phyloP scores from a whole-genome alignment of 2,888 invertebrate species.

The Patella caerulea region DNA sequence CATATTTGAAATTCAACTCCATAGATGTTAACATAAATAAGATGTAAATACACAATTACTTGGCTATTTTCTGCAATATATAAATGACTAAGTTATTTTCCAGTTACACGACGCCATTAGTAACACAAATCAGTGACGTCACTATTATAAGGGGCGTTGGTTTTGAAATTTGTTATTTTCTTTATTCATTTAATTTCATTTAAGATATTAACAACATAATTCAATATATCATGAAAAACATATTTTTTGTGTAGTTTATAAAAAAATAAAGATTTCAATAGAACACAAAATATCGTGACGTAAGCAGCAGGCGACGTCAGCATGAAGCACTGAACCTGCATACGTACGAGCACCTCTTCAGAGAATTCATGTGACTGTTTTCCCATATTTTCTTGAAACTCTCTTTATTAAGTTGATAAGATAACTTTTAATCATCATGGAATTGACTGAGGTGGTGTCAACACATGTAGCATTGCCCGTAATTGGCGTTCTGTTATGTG shows the following conservation, averaged over 20 bases:
- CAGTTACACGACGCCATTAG: neutral
- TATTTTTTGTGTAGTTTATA: too few species aligned
- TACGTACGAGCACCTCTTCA: neutral
- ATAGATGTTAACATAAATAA: too few species aligned
- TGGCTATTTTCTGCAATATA: neutral
- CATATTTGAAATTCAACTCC: too few species aligned
- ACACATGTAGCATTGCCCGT: slow-evolving; percentile 76
- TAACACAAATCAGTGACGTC: slow-evolving; percentile 28
- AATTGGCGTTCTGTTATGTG: slow-evolving; percentile 80
- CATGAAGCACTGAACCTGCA: slow-evolving; percentile 40
- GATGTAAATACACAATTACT: neutral
- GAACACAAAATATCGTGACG: slow-evolving; percentile 51
- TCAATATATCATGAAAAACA: too few species aligned
- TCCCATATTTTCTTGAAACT: slow-evolving; percentile 53
- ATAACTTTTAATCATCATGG: slow-evolving; percentile 48
- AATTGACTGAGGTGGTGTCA: slow-evolving; percentile 67
- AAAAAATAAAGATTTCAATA: slow-evolving; percentile 8
- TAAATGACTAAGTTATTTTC: slow-evolving; percentile 1
- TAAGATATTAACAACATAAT: too few species aligned
- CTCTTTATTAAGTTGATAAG: slow-evolving; percentile 13
- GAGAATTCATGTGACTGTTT: slow-evolving; percentile 21
- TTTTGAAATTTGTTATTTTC: neutral
- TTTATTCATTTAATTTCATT: neutral
- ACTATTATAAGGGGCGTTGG: slow-evolving; percentile 17
- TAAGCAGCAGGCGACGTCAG: slow-evolving; percentile 60